Base-by-base conservation (phyloP, 1,140 invertebrate genomes). In the Heliconius himera region DNA sequence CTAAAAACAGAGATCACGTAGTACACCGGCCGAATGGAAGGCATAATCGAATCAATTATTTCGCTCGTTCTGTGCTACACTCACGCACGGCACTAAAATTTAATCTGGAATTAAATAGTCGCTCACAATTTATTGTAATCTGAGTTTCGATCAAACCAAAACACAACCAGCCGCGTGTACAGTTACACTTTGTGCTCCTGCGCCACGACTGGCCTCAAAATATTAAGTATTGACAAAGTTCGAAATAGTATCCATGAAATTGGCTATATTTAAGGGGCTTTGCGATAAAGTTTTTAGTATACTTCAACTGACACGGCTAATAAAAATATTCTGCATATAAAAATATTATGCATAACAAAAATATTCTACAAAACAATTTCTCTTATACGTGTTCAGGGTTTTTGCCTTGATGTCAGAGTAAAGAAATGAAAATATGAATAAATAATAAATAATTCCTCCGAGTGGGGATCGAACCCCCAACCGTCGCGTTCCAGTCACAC, bases 21-120 rank as follows among this genome's bases (percentile, higher is more conserved):
- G 80, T 41, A 73, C 74, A 60, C 60, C 72, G 80, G 66, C 79
- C 85, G 88, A 86, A 87, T 90, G 89, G 86, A 90, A 90, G 85
- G 85, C 88, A 89, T 92, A 93, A 93, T 91, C 89, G 89, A 89
- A 91, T 93, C 90, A 90, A 92, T 90, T 90, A 88, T 90, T 90
- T 87, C 87, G n/a, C 78, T 80, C 88, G 88, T 89, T 87, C 73
- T 84, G 22, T 18, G 6, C 70, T 71, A n/a, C 70, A 33, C 70
- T 71, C 70, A 71, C 33, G 70, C 70, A 36, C 18, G 70, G 70
- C 2, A 36, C 70, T 38, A 38, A 71, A 71, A 71, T 18, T 18
- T 36, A 38, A 71, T 71, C 20, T 38, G 16, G 18, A 38, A 71
- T 36, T 38, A 71, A 71, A 71, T 38, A 71, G 18, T 38, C 70